Conservation (phyloP, 2,113 vertebrate species). For the Aegypius monachus region DNA sequence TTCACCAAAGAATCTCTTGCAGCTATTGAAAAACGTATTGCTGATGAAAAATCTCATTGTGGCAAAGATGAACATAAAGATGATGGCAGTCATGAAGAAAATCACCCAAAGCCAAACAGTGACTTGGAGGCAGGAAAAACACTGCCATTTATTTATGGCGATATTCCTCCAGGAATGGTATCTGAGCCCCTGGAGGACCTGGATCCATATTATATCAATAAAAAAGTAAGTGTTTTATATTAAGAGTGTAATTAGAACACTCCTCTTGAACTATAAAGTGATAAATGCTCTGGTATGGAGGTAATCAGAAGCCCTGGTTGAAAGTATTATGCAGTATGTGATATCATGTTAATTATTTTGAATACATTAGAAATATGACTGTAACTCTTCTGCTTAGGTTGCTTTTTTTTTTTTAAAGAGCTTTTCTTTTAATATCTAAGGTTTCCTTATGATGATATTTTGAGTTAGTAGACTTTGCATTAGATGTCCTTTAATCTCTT, state of each 20-base stretch:
- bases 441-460: neutral
- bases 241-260: neutral
- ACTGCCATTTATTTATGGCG: constrained; percentile 91
- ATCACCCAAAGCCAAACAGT: constrained; percentile 76
- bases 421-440: neutral
- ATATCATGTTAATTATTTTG: neutral
- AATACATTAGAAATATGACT: neutral
- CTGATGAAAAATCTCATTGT: constrained; percentile 78
- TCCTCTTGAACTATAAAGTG: neutral
- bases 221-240: constrained; percentile 80
- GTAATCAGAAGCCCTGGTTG: neutral
- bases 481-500: neutral
- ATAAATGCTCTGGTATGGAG: neutral
- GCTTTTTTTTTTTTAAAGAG: neutral
- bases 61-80: constrained; percentile 80
- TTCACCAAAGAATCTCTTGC: constrained; percentile 90
- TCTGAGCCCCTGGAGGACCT: constrained; percentile 90
- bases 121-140: constrained; percentile 90
- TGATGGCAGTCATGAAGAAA: constrained; percentile 66
- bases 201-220: constrained; percentile 89
- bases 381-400: neutral
- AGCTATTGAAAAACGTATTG: constrained; percentile 87
- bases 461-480: neutral
- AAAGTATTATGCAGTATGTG: neutral
- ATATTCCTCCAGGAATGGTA: constrained; percentile 84